These are phyloP conservation scores for Pseudomyrmex sp. DNA, from an alignment of 1,140 invertebrate species.

Conservation along the genomic window DNA sequence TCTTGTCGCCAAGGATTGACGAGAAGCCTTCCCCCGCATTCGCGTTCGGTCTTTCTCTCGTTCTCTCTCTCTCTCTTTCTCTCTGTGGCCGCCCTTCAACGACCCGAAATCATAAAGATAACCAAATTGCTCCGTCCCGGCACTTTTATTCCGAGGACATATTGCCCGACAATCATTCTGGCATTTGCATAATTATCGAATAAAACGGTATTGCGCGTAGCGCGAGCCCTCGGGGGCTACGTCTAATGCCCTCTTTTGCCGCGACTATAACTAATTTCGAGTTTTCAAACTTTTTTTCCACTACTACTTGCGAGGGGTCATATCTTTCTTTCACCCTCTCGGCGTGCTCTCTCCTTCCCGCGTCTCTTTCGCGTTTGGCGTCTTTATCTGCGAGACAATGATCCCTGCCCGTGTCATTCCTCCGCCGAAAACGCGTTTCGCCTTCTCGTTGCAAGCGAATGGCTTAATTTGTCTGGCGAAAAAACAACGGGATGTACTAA, in stretches of 20 bases:
- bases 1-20: conserved; percentile 49
- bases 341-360: not conserved
- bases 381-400: not conserved
- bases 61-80: conserved; percentile 38
- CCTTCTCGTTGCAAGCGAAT: conserved; percentile 66
- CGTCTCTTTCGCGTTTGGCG: not conserved
- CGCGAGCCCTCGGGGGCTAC: conserved; percentile 37
- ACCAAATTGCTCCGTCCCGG: conserved; percentile 81
- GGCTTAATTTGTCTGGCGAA: conserved; percentile 75
- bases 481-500: conserved; percentile 76
- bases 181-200: conserved; percentile 85
- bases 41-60: too few species aligned
- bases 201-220: conserved; percentile 76
- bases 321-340: conserved; percentile 18
- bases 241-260: conserved; percentile 58
- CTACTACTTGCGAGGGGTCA: conserved; percentile 51
- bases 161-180: conserved; percentile 84
- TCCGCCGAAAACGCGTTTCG: conserved; percentile 30
- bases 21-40: conserved; percentile 16
- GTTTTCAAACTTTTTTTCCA: conserved; percentile 72
- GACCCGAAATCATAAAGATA: conserved; percentile 83
- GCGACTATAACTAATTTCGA: conserved; percentile 79
- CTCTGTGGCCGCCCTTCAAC: conserved; percentile 61
- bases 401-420: conserved; percentile 29
- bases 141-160: conserved; percentile 83